Evolutionary conservation across 30 jellyfish, hydroid and myxozoan genomes (phyloP).

Genomic region (Rhopilema esculentum): DNA sequence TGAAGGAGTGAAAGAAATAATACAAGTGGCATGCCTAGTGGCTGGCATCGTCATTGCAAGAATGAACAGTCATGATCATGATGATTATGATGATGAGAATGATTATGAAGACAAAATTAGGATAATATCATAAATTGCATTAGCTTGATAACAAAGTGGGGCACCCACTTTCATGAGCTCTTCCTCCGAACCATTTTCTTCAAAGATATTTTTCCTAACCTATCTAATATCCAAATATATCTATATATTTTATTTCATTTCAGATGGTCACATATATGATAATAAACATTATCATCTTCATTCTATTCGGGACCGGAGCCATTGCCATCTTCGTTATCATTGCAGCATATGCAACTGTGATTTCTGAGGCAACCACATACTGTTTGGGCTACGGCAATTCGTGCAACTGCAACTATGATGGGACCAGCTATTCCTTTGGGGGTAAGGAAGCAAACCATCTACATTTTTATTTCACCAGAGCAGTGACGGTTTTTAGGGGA

Average conservation of each 20-base stretch:
- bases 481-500: too few species aligned
- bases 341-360: conserved; percentile 45
- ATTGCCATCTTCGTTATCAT: conserved; percentile 50
- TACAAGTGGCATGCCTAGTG: too few species aligned
- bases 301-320: conserved; percentile 61
- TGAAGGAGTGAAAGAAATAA: too few species aligned
- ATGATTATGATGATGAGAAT: too few species aligned
- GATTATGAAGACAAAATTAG: too few species aligned
- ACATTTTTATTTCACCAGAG: not conserved
- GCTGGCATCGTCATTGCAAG: too few species aligned
- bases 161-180: too few species aligned
- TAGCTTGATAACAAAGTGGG: too few species aligned
- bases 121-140: too few species aligned
- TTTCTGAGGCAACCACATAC: conserved; percentile 3
- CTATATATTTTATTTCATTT: not conserved
- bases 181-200: too few species aligned
- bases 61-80: too few species aligned
- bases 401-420: conserved; percentile 2
- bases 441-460: not conserved
- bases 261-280: conserved; percentile 89
- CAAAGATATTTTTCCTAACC: too few species aligned
- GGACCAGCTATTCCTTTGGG: not conserved
- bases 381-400: not conserved
- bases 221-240: not conserved
- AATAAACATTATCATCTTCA: conserved; percentile 63